Evolutionary conservation across 2,113 vertebrate species (phyloP).

Genomic region (Kryptolebias marmoratus): DNA sequence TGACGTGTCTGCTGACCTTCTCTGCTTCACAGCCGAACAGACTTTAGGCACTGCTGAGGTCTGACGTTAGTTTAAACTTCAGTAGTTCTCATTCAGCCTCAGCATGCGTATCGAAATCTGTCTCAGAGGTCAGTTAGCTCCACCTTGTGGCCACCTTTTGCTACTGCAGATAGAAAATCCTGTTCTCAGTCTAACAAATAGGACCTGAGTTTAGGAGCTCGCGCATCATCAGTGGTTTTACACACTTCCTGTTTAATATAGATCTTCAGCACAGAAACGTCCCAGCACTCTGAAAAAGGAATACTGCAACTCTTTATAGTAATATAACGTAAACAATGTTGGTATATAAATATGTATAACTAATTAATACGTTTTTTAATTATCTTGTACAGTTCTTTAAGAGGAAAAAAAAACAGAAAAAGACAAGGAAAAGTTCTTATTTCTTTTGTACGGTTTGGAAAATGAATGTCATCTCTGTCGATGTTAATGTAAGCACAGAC

Average conservation of each 20-base stretch:
- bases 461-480: conserved; percentile 68
- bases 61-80: not conserved
- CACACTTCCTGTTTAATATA: conserved; percentile 9
- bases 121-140: conserved; percentile 17
- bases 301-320: conserved; percentile 78
- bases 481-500: conserved; percentile 74
- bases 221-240: not conserved
- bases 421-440: conserved; percentile 45
- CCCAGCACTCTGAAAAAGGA: conserved; percentile 62
- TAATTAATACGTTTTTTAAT: conserved; percentile 78
- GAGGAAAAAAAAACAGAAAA: conserved; percentile 36
- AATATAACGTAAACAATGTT: conserved; percentile 73
- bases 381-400: conserved; percentile 81
- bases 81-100: not conserved
- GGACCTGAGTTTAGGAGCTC: conserved; percentile 6
- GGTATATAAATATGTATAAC: conserved; percentile 81
- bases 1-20: conserved; percentile 10
- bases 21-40: conserved; percentile 12
- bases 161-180: conserved; percentile 38
- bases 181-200: not conserved
- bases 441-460: conserved; percentile 73
- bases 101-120: not conserved
- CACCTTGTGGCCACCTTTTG: conserved; percentile 21
- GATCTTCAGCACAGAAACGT: conserved; percentile 17
- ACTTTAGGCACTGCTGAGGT: not conserved